Evolutionary conservation across 2,113 vertebrate species (phyloP), one percentile per base, ranked within the genome.

Genomic region (Turnix velox): DNA sequence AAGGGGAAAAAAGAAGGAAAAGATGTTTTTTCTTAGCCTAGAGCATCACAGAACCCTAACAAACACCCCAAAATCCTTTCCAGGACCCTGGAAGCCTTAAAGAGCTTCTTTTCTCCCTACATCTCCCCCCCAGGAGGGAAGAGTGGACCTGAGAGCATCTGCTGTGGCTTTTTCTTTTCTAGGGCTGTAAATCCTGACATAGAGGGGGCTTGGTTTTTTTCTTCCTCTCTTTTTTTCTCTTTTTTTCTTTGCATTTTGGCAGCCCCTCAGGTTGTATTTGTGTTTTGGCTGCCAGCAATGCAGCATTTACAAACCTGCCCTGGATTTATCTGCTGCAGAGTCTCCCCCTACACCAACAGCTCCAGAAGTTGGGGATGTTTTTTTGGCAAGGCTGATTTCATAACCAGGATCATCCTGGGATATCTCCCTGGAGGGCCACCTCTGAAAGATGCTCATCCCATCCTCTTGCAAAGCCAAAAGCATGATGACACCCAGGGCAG

Each of bases 211-310:
- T 9, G 27, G 14, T 45, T 30, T 27, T 59, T 59, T 59, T 59
- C 16, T 15, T 19, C 9, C 7, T 10, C 61, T 74, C 40, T 37
- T 28, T 2, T 2, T 25, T 22, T 0, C 0, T n/a, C 4, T 28
- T 20, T 42, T 54, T 33, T 7, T 74, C 74, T 77, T 75, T 20
- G 8, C 88, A 31, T 31, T n/a, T 68, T 95, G 95, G 95, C 93
- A 92, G 93, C 81, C 13, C 0, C 46, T 94, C 94, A 84, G 95
- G 93, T 69, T 71, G 87, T 88, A 14, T 91, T 95, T 95, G 93
- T 87, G 94, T 93, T 88, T 84, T 63, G 95, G 89, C 94, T 95
- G 95, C 95, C 94, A 89, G 93, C 94, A 82, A 78, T 95, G 95
- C 94, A 92, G 95, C 94, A 92, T 51, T 78, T 14, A 84, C 91